Conservation (phyloP, 2,888 invertebrate genomes). For the Hesperia comma region DNA sequence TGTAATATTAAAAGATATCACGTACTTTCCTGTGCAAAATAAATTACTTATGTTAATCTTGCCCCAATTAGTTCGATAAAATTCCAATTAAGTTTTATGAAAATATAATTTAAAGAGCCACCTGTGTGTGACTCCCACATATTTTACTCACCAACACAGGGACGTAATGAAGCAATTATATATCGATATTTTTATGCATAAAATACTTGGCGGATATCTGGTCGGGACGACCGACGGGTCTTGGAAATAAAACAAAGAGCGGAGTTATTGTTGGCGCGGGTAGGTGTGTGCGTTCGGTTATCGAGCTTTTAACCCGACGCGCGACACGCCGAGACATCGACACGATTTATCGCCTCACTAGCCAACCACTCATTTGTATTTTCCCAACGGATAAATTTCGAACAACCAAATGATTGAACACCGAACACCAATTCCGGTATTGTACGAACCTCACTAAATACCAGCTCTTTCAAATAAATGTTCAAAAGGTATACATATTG, state of each 20-base stretch:
- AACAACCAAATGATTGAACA: conserved; percentile 73
- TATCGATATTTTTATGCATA: conserved; percentile 85
- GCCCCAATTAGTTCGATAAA: conserved; percentile 52
- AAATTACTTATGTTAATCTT: conserved; percentile 43
- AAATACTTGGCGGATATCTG: conserved; percentile 81
- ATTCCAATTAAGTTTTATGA: conserved; percentile 38
- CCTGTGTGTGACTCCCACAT: conserved; percentile 81
- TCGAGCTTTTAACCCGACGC: conserved; percentile 83
- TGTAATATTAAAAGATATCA: conserved; percentile 15
- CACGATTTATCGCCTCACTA: conserved; percentile 81
- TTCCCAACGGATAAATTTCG: conserved; percentile 75
- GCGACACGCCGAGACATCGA: conserved; percentile 81
- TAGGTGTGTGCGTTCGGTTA: conserved; percentile 78
- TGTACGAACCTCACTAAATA: conserved; percentile 18
- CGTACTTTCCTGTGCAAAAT: neutral
- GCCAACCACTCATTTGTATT: conserved; percentile 81
- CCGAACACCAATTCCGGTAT: conserved; percentile 40
- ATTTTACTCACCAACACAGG: conserved; percentile 83
- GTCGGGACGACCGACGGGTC: conserved; percentile 64
- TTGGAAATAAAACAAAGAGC: conserved; percentile 79
- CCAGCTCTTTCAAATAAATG: neutral
- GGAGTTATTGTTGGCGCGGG: conserved; percentile 80
- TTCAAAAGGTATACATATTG: too few species aligned
- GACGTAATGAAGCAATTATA: conserved; percentile 85
- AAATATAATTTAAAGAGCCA: conserved; percentile 53